Evolutionary conservation across 2,113 vertebrate species (phyloP).

Genomic region (Numida meleagris): DNA sequence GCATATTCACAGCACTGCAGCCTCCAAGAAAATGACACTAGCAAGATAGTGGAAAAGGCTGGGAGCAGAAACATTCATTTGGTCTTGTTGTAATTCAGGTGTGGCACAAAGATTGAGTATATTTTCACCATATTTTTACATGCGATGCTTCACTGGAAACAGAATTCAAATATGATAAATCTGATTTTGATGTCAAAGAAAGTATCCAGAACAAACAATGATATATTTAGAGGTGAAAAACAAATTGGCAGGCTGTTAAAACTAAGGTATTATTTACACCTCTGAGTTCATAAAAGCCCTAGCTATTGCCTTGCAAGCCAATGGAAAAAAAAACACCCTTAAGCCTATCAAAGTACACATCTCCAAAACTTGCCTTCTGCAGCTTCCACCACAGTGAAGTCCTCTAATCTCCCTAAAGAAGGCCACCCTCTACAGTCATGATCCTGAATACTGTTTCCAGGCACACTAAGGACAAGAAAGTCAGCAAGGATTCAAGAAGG

Average conservation of each 20-base stretch:
- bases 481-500: neutral
- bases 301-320: neutral
- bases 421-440: neutral
- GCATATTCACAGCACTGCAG: neutral
- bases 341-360: neutral
- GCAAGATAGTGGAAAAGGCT: neutral
- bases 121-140: neutral
- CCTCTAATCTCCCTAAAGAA: neutral
- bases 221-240: neutral
- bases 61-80: neutral
- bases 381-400: neutral
- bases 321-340: fast-evolving
- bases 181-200: neutral
- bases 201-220: neutral
- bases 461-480: neutral
- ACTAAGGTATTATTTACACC: neutral
- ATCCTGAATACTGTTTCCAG: neutral
- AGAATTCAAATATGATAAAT: neutral
- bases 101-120: fast-evolving
- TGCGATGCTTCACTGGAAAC: neutral
- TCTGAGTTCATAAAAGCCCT: neutral
- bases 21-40: neutral
- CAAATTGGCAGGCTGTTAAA: neutral
- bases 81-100: neutral
- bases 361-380: neutral